Evolutionary conservation across 2,888 invertebrate genomes (phyloP).

Genomic region (Pterostichus madidus): DNA sequence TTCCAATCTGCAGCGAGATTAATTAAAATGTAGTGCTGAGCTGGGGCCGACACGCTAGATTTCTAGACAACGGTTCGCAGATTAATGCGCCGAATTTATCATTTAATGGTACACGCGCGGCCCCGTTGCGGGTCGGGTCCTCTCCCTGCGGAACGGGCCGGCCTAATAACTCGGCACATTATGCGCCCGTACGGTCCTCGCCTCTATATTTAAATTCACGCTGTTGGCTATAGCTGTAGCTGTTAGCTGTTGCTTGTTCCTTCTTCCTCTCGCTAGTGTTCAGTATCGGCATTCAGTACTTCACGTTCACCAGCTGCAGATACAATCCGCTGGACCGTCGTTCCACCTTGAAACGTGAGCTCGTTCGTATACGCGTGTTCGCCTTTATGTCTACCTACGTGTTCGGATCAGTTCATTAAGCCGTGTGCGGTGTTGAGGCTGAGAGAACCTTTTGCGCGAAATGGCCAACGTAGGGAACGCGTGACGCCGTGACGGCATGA

Average conservation of each 20-base stretch:
- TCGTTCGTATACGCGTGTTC: constrained; percentile 2
- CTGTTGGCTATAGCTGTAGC: neutral
- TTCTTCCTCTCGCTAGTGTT: neutral
- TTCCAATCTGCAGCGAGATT: constrained; percentile 73
- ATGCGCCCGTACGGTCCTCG: constrained; percentile 51
- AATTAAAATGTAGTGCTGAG: constrained; percentile 73
- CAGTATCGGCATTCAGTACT: neutral
- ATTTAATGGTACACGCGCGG: constrained; percentile 67
- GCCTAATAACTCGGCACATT: constrained; percentile 61
- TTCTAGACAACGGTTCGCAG: constrained; percentile 70
- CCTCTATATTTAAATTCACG: constrained; percentile 60
- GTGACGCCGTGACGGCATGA: constrained; percentile 21
- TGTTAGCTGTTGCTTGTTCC: neutral
- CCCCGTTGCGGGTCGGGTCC: constrained; percentile 52
- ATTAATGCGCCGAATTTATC: constrained; percentile 71
- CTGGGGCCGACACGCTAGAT: constrained; percentile 68
- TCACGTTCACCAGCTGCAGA: too few relatives aligned
- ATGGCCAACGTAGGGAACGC: neutral
- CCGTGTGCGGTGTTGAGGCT: neutral
- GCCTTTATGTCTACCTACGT: constrained; percentile 6
- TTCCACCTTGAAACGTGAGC: constrained; percentile 3
- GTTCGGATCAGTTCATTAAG: constrained; percentile 27
- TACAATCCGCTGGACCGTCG: neutral
- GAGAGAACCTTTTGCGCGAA: neutral
- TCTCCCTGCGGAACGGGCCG: constrained; percentile 51